Conservation (phyloP, 2,113 vertebrate genomes). For the Melanerpes formicivorus region DNA sequence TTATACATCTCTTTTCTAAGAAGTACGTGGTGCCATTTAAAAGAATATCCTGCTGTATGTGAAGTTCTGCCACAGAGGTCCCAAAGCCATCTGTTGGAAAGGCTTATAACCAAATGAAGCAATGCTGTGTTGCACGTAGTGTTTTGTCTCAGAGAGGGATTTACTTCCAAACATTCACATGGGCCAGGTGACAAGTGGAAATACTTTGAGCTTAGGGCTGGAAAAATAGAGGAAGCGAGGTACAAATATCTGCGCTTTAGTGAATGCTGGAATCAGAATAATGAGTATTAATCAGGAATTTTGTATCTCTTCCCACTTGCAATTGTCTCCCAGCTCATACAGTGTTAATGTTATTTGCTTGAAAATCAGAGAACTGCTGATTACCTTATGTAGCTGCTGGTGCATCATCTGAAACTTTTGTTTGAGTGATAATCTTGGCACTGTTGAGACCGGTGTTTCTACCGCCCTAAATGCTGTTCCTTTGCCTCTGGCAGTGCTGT, state of each 20-base stretch:
- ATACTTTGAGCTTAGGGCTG: background rate
- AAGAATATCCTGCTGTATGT: background rate
- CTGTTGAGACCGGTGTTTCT: background rate
- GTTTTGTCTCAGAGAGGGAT: background rate
- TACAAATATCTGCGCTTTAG: background rate
- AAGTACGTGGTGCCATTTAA: background rate
- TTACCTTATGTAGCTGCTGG: background rate
- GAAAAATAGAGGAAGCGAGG: background rate
- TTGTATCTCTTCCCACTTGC: background rate
- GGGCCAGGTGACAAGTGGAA: background rate
- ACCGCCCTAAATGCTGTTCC: background rate
- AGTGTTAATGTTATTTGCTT: background rate
- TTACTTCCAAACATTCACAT: background rate
- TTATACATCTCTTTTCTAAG: background rate
- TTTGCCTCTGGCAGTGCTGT: background rate
- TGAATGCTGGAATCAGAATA: background rate
- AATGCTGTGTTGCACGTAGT: background rate
- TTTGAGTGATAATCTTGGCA: background rate
- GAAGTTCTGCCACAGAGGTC: background rate
- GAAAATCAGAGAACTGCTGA: background rate
- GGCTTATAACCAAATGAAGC: background rate
- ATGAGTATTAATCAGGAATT: background rate
- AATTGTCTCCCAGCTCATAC: background rate
- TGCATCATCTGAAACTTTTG: background rate
- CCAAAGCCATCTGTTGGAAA: background rate